Conservation (phyloP, 2,888 invertebrate species). For the Amorpha juglandis region DNA sequence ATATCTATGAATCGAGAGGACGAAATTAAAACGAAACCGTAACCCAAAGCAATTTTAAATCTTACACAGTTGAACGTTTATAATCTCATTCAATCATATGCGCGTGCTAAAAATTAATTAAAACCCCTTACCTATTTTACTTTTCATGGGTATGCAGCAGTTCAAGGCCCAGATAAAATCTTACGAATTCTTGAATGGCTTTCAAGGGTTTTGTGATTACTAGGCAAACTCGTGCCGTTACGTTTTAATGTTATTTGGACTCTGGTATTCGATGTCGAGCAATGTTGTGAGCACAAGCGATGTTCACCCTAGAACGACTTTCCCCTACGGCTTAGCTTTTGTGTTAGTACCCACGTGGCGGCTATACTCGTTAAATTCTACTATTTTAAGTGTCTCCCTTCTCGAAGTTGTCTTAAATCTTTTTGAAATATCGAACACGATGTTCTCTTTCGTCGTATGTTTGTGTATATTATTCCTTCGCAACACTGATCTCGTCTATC, state of each 20-base stretch:
- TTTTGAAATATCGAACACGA: neutral
- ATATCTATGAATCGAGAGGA: neutral
- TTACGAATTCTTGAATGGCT: neutral
- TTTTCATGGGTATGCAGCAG: neutral
- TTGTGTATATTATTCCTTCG: neutral
- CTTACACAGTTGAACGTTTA: no score
- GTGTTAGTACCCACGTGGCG: constrained; percentile 51
- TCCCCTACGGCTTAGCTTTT: constrained; percentile 73
- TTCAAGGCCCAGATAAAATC: constrained; percentile 10
- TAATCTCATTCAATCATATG: neutral
- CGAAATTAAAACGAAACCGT: neutral
- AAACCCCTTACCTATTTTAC: neutral
- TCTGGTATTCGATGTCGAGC: constrained; percentile 64
- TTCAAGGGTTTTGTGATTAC: constrained; percentile 7
- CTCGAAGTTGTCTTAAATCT: constrained; percentile 31
- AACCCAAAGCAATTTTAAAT: no score
- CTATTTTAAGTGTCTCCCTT: constrained; percentile 34
- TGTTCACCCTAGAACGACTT: constrained; percentile 59
- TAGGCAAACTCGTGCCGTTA: constrained; percentile 24
- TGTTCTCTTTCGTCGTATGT: neutral
- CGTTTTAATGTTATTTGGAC: constrained; percentile 63
- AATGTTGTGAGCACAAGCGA: constrained; percentile 68
- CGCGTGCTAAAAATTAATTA: neutral
- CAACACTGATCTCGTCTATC: constrained; percentile 9
- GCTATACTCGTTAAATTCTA: constrained; percentile 39